Conservation (phyloP, 35 echinoderm and acorn worm species). For the Heliocidaris erythrogramma region DNA sequence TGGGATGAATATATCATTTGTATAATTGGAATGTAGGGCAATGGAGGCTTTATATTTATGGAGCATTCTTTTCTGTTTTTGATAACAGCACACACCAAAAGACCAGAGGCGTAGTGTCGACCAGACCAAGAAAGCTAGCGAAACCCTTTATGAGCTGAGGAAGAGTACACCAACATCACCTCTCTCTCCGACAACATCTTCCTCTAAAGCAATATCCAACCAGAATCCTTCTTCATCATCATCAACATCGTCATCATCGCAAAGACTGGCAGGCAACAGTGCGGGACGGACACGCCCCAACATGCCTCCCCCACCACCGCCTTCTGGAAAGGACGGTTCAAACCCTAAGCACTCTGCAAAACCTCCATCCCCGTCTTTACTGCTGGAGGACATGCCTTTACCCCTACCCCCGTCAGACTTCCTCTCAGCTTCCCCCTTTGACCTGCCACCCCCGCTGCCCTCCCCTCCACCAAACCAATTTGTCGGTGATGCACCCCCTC, state of each 20-base stretch:
- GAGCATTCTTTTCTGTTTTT: conserved; percentile 21
- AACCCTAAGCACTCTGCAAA: background rate
- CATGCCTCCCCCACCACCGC: conserved; percentile 39
- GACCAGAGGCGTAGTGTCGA: conserved; percentile 81
- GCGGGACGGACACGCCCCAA: background rate
- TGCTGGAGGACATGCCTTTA: background rate
- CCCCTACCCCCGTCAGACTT: background rate
- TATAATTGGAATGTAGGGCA: background rate
- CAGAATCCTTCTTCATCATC: background rate
- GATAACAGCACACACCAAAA: conserved; percentile 80
- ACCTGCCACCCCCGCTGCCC: conserved; percentile 23
- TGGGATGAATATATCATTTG: too few relatives aligned
- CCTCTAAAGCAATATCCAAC: background rate
- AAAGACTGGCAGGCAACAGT: background rate
- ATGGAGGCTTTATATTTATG: background rate
- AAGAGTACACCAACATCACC: conserved; percentile 55
- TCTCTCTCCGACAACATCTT: background rate
- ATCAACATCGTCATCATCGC: background rate
- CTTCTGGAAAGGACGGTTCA: background rate
- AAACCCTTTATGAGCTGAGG: conserved; percentile 69
- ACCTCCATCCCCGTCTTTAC: background rate
- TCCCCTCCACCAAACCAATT: background rate
- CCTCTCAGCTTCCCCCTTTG: background rate
- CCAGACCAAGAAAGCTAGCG: conserved; percentile 89
- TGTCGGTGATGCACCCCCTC: background rate